These are phyloP conservation scores for Monochamus saltuarius DNA, from an alignment of 1,140 invertebrate genomes.

Conservation along the genomic window DNA sequence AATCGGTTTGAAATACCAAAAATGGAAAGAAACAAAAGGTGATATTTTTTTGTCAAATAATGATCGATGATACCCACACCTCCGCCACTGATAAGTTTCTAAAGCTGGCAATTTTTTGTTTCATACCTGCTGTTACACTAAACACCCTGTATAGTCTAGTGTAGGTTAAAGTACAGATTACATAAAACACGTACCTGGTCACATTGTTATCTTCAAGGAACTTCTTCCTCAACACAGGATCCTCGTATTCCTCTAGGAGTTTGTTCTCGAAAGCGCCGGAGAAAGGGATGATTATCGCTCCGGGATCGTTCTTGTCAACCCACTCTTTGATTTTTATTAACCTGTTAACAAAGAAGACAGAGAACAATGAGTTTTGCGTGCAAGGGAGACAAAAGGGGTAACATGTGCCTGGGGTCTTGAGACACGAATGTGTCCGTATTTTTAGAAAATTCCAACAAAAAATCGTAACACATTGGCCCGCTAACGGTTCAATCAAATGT, in stretches of 20 bases:
- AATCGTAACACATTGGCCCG: no score
- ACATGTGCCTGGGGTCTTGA: neutral
- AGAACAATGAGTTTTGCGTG: slow-evolving; percentile 4
- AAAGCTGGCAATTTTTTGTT: no score
- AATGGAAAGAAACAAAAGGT: no score
- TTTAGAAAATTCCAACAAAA: no score
- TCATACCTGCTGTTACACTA: no score
- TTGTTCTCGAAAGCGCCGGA: slow-evolving; percentile 90
- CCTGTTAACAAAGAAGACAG: slow-evolving; percentile 59
- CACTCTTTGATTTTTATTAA: slow-evolving; percentile 98
- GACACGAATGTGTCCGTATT: neutral
- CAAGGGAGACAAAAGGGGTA: neutral
- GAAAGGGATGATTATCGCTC: slow-evolving; percentile 90
- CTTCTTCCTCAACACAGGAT: slow-evolving; percentile 70
- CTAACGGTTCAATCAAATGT: no score
- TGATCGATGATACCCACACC: no score
- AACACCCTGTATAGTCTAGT: no score
- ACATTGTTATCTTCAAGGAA: slow-evolving; percentile 79
- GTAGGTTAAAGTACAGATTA: no score
- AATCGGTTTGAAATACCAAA: no score
- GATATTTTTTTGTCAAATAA: no score
- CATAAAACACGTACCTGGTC: slow-evolving; percentile 65
- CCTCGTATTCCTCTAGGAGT: slow-evolving; percentile 79
- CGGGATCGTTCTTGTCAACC: slow-evolving; percentile 97
- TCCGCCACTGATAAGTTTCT: no score